Conservation (phyloP, 2,797 vertebrate genomes). For the Bradypodion ventrale region DNA sequence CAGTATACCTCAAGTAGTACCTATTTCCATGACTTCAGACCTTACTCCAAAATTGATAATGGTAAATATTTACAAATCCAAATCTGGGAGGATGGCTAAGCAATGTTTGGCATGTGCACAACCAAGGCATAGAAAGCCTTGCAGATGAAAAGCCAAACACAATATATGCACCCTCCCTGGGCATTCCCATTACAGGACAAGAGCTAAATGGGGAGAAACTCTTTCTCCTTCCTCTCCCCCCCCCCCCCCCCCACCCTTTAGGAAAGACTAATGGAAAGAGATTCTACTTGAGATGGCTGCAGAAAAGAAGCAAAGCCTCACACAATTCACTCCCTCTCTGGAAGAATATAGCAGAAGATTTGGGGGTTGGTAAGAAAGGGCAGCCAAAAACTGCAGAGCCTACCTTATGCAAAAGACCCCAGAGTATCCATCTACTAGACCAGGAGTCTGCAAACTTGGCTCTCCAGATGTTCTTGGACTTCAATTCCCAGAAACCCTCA, state of each 20-base stretch:
- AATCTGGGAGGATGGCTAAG: background rate
- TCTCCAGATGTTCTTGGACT: no score
- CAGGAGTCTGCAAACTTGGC: no score
- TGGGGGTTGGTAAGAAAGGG: background rate
- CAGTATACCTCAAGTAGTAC: background rate
- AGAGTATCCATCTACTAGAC: background rate
- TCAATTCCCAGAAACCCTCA: no score
- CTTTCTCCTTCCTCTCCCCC: no score
- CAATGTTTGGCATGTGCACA: background rate
- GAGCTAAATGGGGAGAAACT: background rate
- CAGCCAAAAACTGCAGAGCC: background rate
- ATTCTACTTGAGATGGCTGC: no score
- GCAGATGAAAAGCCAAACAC: background rate
- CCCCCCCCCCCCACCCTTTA: no score
- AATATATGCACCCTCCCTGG: background rate
- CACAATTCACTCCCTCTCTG: no score
- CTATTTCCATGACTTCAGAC: background rate
- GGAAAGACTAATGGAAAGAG: no score
- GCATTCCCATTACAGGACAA: background rate
- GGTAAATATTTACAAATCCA: background rate
- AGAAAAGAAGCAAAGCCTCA: no score
- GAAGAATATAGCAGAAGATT: background rate
- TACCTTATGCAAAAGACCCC: background rate
- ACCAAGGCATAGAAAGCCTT: background rate
- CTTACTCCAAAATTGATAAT: background rate